Percentiles rank a stretch among this genome's conserved stretches.
These are phyloP conservation scores for Microctenopoma lineatum DNA, from an alignment of 2,797 vertebrate genomes.

Conservation along the genomic window DNA sequence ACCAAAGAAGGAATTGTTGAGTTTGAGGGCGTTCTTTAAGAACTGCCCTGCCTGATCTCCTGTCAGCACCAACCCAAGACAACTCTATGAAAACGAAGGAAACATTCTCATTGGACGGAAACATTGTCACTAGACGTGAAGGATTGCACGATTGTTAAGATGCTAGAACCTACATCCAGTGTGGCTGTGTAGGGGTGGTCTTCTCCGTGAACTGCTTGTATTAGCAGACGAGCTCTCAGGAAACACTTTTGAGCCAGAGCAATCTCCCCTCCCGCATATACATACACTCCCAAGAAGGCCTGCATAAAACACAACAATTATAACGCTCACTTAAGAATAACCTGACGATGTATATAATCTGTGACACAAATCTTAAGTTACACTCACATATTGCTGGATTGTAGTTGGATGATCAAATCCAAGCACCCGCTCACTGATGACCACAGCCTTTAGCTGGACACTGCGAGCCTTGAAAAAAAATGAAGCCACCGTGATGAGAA, in stretches of 20 bases:
- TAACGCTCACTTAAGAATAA: neutral
- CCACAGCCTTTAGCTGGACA: slow-evolving; percentile 84
- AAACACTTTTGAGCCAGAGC: slow-evolving; percentile 84
- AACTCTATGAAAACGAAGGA: slow-evolving; percentile 65
- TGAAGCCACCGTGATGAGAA: neutral
- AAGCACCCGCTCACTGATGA: slow-evolving; percentile 86
- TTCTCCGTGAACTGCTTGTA: slow-evolving; percentile 84
- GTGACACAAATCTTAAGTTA: neutral
- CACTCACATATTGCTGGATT: slow-evolving; percentile 87
- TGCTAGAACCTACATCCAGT: slow-evolving; percentile 81
- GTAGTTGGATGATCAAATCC: slow-evolving; percentile 88
- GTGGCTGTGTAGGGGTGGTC: slow-evolving; percentile 86
- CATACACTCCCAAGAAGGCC: slow-evolving; percentile 84
- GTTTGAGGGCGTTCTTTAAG: slow-evolving; percentile 82
- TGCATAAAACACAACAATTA: slow-evolving; percentile 41
- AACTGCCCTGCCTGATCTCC: slow-evolving; percentile 79
- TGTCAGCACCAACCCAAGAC: slow-evolving; percentile 84
- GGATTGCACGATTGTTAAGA: neutral
- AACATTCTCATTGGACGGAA: neutral
- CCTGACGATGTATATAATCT: neutral
- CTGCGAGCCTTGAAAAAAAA: slow-evolving; percentile 81
- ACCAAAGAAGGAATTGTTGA: slow-evolving; percentile 85
- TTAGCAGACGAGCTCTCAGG: slow-evolving; percentile 84
- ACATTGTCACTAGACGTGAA: neutral
- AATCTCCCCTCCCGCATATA: slow-evolving; percentile 83